Conservation (phyloP, 1,140 invertebrate genomes). For the Scaptomyza hsui region DNA sequence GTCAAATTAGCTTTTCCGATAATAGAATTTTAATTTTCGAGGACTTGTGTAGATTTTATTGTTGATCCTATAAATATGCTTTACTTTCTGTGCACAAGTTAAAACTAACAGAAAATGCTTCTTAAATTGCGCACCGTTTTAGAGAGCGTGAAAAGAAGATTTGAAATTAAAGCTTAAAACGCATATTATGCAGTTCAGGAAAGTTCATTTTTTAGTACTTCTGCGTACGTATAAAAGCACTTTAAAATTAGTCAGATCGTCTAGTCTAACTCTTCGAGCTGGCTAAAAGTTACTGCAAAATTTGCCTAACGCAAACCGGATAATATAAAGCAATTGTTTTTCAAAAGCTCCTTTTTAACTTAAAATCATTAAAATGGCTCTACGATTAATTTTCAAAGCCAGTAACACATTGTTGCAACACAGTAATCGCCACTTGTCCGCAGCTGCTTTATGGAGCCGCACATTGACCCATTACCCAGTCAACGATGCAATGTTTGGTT, state of each 20-base stretch:
- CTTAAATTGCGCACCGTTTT: no score
- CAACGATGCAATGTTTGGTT: constrained; percentile 93
- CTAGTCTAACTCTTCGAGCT: no score
- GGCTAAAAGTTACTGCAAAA: no score
- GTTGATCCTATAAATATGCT: no score
- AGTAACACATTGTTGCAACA: constrained; percentile 51
- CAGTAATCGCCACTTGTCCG: background rate
- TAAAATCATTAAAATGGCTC: constrained; percentile 43
- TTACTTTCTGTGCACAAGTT: background rate
- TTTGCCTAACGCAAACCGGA: no score
- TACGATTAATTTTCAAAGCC: constrained; percentile 55
- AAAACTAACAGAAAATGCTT: background rate
- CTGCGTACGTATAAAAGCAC: background rate
- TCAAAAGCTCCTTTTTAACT: no score
- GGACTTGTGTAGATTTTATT: no score
- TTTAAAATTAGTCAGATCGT: background rate
- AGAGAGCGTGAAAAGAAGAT: background rate
- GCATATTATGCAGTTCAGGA: background rate
- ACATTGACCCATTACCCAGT: constrained; percentile 88
- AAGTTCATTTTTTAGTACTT: background rate
- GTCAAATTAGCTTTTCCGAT: no score
- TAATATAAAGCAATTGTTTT: no score
- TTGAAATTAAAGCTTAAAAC: background rate
- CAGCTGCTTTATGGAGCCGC: constrained; percentile 38
- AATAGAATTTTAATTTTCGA: no score